phyloP scores from a whole-genome alignment of 1,140 invertebrate species.

The Gryllus bimaculatus region DNA sequence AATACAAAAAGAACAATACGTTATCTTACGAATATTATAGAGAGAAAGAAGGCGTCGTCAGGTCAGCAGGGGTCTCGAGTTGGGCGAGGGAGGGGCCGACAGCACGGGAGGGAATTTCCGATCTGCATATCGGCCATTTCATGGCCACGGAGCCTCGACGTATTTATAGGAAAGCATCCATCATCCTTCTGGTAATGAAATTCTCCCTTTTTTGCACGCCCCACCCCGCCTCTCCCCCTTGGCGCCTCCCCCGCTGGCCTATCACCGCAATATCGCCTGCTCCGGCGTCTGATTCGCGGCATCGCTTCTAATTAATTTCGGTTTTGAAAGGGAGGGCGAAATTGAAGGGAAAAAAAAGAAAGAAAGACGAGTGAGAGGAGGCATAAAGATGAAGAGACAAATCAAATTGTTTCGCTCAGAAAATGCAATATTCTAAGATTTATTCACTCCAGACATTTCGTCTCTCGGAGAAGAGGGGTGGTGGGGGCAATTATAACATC shows the following conservation, averaged over 20 bases:
- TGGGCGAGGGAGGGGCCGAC: too few relatives aligned
- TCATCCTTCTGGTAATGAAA: background rate
- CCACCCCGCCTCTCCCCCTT: background rate
- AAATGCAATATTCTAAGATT: slow-evolving; percentile 2
- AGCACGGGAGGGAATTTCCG: too few relatives aligned
- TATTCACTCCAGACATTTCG: background rate
- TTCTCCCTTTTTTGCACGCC: background rate
- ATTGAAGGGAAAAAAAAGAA: background rate
- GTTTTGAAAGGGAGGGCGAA: background rate
- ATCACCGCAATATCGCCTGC: background rate
- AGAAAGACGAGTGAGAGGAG: background rate
- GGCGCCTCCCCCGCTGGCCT: background rate
- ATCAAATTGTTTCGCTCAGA: background rate
- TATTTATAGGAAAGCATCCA: background rate
- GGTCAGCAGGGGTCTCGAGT: too few relatives aligned
- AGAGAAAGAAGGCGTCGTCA: too few relatives aligned
- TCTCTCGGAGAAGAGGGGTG: background rate
- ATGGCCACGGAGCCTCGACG: background rate
- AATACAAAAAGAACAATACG: too few relatives aligned
- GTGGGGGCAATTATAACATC: background rate
- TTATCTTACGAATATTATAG: too few relatives aligned
- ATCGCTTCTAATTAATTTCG: background rate
- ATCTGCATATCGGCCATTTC: background rate
- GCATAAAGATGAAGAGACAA: background rate
- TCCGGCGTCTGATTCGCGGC: background rate